Conservation (phyloP, 1,140 invertebrate genomes). For the Hestina assimilis region DNA sequence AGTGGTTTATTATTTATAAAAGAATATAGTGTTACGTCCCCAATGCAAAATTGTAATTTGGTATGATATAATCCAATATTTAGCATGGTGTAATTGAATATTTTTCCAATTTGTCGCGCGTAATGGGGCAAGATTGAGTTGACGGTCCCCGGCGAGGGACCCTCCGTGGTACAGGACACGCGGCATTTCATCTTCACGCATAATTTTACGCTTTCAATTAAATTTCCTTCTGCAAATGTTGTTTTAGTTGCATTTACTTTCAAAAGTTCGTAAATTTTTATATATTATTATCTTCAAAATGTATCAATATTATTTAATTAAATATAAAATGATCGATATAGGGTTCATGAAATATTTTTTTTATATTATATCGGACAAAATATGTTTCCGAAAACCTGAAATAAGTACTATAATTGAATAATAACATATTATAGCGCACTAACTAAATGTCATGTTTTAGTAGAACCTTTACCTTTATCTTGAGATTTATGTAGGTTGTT, state of each 20-base stretch:
- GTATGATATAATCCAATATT: slow-evolving; percentile 77
- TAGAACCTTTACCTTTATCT: neutral
- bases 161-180: slow-evolving; percentile 32
- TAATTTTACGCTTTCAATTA: slow-evolving; percentile 52
- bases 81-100: slow-evolving; percentile 77
- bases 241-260: slow-evolving; percentile 17
- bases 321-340: too few relatives aligned
- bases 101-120: slow-evolving; percentile 78
- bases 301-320: too few relatives aligned
- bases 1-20: too few relatives aligned
- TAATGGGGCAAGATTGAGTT: slow-evolving; percentile 78
- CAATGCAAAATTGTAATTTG: slow-evolving; percentile 74
- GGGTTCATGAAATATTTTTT: too few relatives aligned
- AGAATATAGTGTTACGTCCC: slow-evolving; percentile 45
- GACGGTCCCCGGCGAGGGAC: slow-evolving; percentile 54
- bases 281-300: neutral
- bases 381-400: too few relatives aligned
- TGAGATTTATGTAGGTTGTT: slow-evolving; percentile 7
- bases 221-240: slow-evolving; percentile 36
- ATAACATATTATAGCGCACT: too few relatives aligned
- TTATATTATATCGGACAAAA: too few relatives aligned
- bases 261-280: neutral
- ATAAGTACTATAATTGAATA: too few relatives aligned
- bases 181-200: slow-evolving; percentile 47
- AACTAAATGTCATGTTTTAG: neutral